Conservation (phyloP, 2,888 invertebrate genomes). For the Epinotia demarniana region DNA sequence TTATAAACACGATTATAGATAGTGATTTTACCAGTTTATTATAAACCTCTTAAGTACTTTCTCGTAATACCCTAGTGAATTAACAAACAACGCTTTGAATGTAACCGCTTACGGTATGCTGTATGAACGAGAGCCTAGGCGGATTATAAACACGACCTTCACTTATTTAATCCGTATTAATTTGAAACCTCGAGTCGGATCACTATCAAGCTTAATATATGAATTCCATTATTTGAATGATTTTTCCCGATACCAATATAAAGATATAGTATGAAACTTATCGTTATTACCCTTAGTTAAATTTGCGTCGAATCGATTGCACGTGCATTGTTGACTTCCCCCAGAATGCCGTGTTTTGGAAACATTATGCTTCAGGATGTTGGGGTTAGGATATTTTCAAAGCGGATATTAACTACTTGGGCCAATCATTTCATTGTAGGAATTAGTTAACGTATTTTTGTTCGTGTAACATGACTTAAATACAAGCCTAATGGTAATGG, state of each 20-base stretch:
- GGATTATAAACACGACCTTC: conserved; percentile 12
- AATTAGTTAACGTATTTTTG: background rate
- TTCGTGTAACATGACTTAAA: too few relatives aligned
- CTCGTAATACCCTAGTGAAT: conserved; percentile 2
- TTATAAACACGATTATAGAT: background rate
- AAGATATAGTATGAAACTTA: background rate
- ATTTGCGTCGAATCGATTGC: conserved; percentile 47
- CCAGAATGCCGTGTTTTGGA: conserved; percentile 57
- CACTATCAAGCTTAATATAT: conserved; percentile 3
- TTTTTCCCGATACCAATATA: background rate
- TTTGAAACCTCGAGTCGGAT: background rate
- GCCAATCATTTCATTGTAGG: background rate
- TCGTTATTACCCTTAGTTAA: background rate
- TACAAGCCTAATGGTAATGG: too few relatives aligned
- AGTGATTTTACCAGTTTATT: background rate
- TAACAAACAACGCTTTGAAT: conserved; percentile 18
- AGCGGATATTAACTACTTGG: conserved; percentile 23
- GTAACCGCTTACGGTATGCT: background rate
- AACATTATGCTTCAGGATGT: conserved; percentile 51
- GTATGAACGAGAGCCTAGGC: background rate
- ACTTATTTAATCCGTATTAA: conserved; percentile 13
- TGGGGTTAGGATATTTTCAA: conserved; percentile 48
- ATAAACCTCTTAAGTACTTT: conserved; percentile 26
- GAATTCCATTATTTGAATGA: background rate
- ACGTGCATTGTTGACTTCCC: conserved; percentile 61